Evolutionary conservation across 2,113 vertebrate species (phyloP).

Genomic region (Dipodomys spectabilis): DNA sequence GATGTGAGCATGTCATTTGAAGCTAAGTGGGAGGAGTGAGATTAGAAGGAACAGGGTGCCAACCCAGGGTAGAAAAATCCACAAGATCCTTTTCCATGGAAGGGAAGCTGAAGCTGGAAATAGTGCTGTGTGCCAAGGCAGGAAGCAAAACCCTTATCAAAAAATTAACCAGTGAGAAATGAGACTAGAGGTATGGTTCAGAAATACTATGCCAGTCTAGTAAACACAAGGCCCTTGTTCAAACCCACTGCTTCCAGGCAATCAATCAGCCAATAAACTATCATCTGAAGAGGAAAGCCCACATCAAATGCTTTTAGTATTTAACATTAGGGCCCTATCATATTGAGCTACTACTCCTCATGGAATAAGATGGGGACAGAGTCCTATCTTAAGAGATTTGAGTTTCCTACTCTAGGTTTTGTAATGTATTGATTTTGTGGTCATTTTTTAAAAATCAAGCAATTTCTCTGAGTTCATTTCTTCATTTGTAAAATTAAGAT

Average conservation of each 20-base stretch:
- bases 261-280: background rate
- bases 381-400: background rate
- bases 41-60: no score
- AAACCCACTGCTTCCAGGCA: no score
- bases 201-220: no score
- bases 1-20: no score
- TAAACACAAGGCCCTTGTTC: background rate
- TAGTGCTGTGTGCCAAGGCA: no score
- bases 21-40: no score
- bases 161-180: no score
- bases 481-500: background rate
- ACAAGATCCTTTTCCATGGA: no score
- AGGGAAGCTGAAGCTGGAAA: no score
- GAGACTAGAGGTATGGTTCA: no score
- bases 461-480: background rate
- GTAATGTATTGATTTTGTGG: background rate
- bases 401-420: background rate
- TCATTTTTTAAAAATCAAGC: background rate
- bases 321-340: background rate
- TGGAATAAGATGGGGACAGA: background rate
- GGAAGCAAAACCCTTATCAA: no score
- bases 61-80: no score
- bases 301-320: background rate
- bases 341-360: background rate
- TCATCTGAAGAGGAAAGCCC: background rate